Evolutionary conservation across 2,888 invertebrate species (phyloP), one percentile per base, ranked within the genome.

Genomic region (Orthosia gracilis): DNA sequence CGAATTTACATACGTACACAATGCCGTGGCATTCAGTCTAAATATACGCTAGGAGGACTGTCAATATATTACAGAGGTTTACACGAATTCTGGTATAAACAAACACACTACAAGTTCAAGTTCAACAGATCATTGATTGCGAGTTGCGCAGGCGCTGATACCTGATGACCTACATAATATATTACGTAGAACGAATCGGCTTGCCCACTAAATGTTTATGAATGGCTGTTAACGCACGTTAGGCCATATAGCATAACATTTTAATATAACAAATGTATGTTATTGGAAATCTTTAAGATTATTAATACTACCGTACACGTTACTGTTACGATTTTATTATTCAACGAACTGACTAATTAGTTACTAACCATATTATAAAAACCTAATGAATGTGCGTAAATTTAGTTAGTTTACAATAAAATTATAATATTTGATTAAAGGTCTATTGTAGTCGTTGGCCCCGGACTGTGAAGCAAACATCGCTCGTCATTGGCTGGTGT

Each of bases 91-190:
- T 59, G 13, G 21, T 65, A 65, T 70, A 69, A 64, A 76, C 68
- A 72, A 83, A 69, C 67, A 68, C 63, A 31, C 47, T 67, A 17
- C 82, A 87, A 88, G 87, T 86, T 87, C 87, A 88, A 88, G 88
- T 84, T 84, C 82, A 87, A 65, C 63, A 67, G n/a, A 54, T 49
- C 71, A 62, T 73, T 69, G 61, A 54, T 73, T 76, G 77, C 52
- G 78, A 57, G 74, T 83, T 75, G 76, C 77, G 79, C 70, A 75
- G 64, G 54, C 73, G 73, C 69, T 50, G 57, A 54, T 76, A 67
- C 66, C 72, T 79, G 66, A 73, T 85, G 83, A 85, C 88, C 88
- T 79, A 86, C 80, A 80, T 85, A 75, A 31, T 74, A 69, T 73
- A 76, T 82, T 76, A 82, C 78, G 78, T 74, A 72, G 75, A 85